Evolutionary conservation across 1,140 invertebrate species (phyloP), one percentile per base, ranked within the genome.

Genomic region (Neodiprion virginianus): DNA sequence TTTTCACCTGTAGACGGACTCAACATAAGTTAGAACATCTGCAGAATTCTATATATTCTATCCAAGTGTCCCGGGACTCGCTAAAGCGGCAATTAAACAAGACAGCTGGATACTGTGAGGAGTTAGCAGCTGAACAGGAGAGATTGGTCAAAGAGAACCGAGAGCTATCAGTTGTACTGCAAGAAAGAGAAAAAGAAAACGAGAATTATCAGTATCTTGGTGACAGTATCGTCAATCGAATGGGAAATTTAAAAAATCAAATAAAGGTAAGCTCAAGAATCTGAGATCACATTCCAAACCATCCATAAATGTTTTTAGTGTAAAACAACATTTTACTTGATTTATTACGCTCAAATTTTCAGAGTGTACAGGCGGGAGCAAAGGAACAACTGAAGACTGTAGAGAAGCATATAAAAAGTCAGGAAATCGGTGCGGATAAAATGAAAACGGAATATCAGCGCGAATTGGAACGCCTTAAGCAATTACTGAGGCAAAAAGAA

Each of bases 51-150:
- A 67, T 89, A 67, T 86, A 85, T 61, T 87, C 89, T 4, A 83
- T 89, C 23, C 87, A 90, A 80, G 81, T 89, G 48, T 90, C 89
- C 14, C 84, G 88, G 70, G 90, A 90, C 73, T 90, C 90, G 3
- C 88, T 89, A 8, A 89, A 89, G 65, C 87, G 88, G 71, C 90
- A 91, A 77, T 80, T 92, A 48, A 87, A 83, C n/a, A 91, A 91
- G 79, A 89, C 89, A 1, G 90, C 90, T 80, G 80, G 78, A 21
- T 90, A 91, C 79, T 89, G 90, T 47, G 86, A 90, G 77, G 88
- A 91, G 76, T 81, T 92, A n/a, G 87, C 91, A 1, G 76, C 76
- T 1, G 89, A 92, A 75, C 90, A 91, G 72, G 91, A 92, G 77
- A 85, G 82, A 65, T 79, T 91, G 7, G 74, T 89, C 49, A 79